Conservation (phyloP, 2,888 invertebrate genomes). For the Criorhina ranunculi region DNA sequence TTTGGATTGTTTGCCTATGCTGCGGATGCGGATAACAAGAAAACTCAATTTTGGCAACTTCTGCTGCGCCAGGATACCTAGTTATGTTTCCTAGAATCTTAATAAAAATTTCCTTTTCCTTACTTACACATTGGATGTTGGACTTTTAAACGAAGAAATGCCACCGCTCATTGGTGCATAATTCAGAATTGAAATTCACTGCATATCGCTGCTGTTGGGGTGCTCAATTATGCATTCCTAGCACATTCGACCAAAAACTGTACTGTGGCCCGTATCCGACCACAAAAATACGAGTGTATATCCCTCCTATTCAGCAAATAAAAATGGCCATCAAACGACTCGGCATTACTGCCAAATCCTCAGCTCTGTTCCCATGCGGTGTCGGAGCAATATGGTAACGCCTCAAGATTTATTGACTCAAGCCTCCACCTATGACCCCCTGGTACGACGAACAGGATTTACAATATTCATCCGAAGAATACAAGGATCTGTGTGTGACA, state of each 20-base stretch:
- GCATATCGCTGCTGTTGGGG: slow-evolving; percentile 35
- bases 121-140: neutral
- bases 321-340: slow-evolving; percentile 54
- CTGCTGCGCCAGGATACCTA: neutral
- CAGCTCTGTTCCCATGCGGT: neutral
- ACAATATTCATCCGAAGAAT: slow-evolving; percentile 33
- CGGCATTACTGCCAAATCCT: neutral
- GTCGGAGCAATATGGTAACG: slow-evolving; percentile 62
- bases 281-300: slow-evolving; percentile 45
- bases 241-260: slow-evolving; percentile 37
- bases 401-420: slow-evolving; percentile 70
- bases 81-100: slow-evolving; percentile 15
- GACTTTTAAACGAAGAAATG: slow-evolving; percentile 3
- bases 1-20: slow-evolving; percentile 58
- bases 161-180: slow-evolving; percentile 59
- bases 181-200: slow-evolving; percentile 64
- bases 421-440: slow-evolving; percentile 63
- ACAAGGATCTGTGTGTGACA: slow-evolving; percentile 38
- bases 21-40: slow-evolving; percentile 72
- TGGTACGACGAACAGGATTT: slow-evolving; percentile 33
- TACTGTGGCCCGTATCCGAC: slow-evolving; percentile 48
- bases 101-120: neutral
- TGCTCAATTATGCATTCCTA: slow-evolving; percentile 70
- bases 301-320: slow-evolving; percentile 69
- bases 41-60: slow-evolving; percentile 57